Evolutionary conservation across 2,113 vertebrate genomes (phyloP).

Genomic region (Vulpes ferrilata): DNA sequence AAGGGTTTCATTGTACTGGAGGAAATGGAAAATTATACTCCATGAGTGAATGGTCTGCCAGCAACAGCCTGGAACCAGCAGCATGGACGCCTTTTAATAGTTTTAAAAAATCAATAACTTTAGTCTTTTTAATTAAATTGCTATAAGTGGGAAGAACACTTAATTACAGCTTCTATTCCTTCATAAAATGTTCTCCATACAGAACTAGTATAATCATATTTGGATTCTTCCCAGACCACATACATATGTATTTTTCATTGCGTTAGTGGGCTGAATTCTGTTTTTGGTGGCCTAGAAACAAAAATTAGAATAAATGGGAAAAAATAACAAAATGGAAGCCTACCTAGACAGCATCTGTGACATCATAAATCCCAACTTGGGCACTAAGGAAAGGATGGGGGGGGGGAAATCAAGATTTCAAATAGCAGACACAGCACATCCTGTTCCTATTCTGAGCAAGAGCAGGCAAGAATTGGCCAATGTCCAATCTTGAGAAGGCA

Average conservation of each 20-base stretch:
- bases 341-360: conserved; percentile 37
- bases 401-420: conserved; percentile 59
- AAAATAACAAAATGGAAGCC: conserved; percentile 44
- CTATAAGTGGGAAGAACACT: conserved; percentile 68
- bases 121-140: conserved; percentile 78
- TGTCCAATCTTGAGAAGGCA: conserved; percentile 67
- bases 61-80: conserved; percentile 67
- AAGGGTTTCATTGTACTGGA: conserved; percentile 75
- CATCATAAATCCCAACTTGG: conserved; percentile 18
- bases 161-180: conserved; percentile 72
- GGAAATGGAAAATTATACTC: conserved; percentile 79
- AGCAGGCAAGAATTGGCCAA: conserved; percentile 59
- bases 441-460: conserved; percentile 68
- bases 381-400: not conserved
- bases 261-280: conserved; percentile 9
- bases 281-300: conserved; percentile 52
- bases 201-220: conserved; percentile 59
- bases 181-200: conserved; percentile 68
- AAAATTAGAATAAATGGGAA: conserved; percentile 50
- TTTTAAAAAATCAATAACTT: conserved; percentile 77
- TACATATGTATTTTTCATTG: conserved; percentile 11
- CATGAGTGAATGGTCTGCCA: conserved; percentile 63
- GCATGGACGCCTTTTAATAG: conserved; percentile 41
- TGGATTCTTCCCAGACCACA: conserved; percentile 43
- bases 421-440: conserved; percentile 63